phyloP scores from a whole-genome alignment of 2,888 invertebrate genomes.

The Perithous albicinctus region DNA sequence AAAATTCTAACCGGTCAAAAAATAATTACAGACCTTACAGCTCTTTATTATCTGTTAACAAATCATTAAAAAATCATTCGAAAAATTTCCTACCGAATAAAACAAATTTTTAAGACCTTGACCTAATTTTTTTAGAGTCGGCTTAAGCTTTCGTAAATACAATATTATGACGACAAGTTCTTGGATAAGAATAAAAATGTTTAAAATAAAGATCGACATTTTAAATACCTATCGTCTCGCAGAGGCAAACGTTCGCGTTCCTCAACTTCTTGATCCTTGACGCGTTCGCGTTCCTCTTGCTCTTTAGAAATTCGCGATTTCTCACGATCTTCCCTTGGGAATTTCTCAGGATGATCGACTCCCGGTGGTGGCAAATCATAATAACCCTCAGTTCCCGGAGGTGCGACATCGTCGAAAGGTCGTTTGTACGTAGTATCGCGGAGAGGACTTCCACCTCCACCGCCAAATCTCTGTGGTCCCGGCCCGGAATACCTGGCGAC shows the following conservation, averaged over 20 bases:
- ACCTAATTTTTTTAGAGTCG: no score
- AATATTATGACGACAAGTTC: no score
- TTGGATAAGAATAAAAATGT: no score
- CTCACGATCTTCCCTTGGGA: conserved; percentile 77
- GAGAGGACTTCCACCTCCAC: conserved; percentile 68
- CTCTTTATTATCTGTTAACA: no score
- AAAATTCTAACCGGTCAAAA: no score
- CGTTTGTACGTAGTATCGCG: conserved; percentile 80
- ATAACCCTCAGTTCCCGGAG: conserved; percentile 85
- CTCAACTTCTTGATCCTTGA: conserved; percentile 80
- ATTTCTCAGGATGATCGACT: conserved; percentile 81
- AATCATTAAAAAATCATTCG: no score
- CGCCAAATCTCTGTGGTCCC: conserved; percentile 75
- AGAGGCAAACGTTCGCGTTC: conserved; percentile 77
- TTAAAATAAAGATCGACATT: no score
- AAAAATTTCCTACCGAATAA: no score
- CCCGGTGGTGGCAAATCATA: conserved; percentile 83
- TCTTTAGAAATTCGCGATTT: conserved; percentile 75
- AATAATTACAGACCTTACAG: no score
- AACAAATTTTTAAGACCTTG: no score
- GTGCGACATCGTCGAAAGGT: conserved; percentile 82
- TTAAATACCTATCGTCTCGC: conserved; percentile 80
- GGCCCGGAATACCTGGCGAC: conserved; percentile 81
- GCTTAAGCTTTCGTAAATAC: no score
- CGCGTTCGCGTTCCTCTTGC: conserved; percentile 78